phyloP scores from a whole-genome alignment of 2,888 invertebrate genomes.

The Dasypogon diadema region DNA sequence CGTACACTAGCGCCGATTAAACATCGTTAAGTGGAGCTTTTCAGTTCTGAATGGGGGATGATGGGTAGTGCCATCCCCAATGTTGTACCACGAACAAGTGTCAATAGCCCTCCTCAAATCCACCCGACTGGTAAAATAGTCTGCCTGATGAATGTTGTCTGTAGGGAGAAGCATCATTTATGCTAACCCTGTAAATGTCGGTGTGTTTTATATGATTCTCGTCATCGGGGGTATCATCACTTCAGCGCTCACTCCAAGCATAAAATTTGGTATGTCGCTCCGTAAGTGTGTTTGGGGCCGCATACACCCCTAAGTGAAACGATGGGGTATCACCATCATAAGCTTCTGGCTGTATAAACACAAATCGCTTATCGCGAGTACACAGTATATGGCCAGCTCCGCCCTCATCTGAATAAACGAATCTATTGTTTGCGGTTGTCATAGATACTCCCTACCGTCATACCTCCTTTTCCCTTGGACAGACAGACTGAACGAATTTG shows the following conservation, averaged over 20 bases:
- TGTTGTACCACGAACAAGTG: slow-evolving; percentile 37
- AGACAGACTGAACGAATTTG: no score
- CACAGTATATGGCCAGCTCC: slow-evolving; percentile 57
- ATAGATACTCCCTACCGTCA: slow-evolving; percentile 57
- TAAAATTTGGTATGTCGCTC: slow-evolving; percentile 8
- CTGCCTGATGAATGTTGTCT: slow-evolving; percentile 20
- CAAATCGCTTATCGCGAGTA: slow-evolving; percentile 59
- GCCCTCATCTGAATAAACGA: slow-evolving; percentile 59
- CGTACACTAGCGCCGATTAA: slow-evolving; percentile 32
- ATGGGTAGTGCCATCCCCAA: background rate
- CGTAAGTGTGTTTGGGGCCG: background rate
- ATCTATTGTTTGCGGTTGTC: slow-evolving; percentile 60
- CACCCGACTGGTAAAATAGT: slow-evolving; percentile 30
- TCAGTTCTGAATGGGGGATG: background rate
- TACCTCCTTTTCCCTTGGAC: no score
- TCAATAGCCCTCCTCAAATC: slow-evolving; percentile 47
- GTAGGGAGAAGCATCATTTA: slow-evolving; percentile 32
- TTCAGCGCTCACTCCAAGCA: slow-evolving; percentile 20
- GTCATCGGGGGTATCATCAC: slow-evolving; percentile 12
- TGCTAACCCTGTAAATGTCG: slow-evolving; percentile 36
- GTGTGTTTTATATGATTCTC: slow-evolving; percentile 42
- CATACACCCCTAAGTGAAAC: slow-evolving; percentile 3
- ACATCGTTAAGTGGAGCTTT: background rate
- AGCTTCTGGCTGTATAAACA: slow-evolving; percentile 59
- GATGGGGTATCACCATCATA: slow-evolving; percentile 50